Conservation (phyloP, 2,797 vertebrate genomes). For the Paedocypris micromegethes region DNA sequence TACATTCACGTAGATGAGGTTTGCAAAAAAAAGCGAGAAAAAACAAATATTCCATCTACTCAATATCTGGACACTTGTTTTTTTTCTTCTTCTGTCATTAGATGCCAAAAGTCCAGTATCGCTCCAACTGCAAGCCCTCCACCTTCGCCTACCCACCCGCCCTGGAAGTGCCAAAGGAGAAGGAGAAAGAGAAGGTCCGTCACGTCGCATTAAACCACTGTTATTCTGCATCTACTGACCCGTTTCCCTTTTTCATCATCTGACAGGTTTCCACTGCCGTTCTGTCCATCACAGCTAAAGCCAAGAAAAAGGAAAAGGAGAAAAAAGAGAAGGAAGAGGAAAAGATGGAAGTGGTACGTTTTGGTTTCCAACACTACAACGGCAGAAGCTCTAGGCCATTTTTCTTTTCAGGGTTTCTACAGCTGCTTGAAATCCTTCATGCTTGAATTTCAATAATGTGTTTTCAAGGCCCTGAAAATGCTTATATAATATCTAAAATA, state of each 20-base stretch:
- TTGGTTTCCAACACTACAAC: neutral
- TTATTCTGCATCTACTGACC: no score
- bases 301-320: constrained; percentile 96
- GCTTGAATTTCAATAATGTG: no score
- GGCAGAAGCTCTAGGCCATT: neutral
- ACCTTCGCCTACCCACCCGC: constrained; percentile 97
- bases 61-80: no score
- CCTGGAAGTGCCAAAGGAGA: constrained; percentile 97
- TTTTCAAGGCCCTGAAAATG: no score
- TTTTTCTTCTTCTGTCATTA: constrained; percentile 50
- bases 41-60: no score
- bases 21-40: no score
- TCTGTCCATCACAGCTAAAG: constrained; percentile 97
- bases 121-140: constrained; percentile 97
- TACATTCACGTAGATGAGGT: no score
- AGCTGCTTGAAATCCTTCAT: no score
- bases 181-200: constrained; percentile 96
- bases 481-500: no score
- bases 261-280: constrained; percentile 94
- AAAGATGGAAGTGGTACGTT: constrained; percentile 96
- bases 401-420: no score
- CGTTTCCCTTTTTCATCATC: constrained; percentile 49
- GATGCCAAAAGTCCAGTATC: constrained; percentile 99
- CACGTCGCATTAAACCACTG: no score
- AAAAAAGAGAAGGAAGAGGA: constrained; percentile 95